Evolutionary conservation across 1,140 invertebrate genomes (phyloP), one percentile per base, ranked within the genome.

Genomic region (Leptoteleia sp.): DNA sequence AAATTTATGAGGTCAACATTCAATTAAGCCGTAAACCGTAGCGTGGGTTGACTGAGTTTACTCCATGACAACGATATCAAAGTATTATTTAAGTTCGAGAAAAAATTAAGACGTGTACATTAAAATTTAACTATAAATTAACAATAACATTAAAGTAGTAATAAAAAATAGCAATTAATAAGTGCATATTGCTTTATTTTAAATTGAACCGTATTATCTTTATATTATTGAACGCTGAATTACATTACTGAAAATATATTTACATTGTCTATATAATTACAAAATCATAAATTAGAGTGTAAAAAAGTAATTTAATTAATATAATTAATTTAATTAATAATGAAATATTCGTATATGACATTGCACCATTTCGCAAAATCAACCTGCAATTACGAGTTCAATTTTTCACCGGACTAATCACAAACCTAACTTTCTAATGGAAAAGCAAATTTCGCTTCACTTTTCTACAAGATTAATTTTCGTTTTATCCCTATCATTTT

Each of bases 391-490:
- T 59, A 33, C 13, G 15, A 22, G n/a, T 25, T 50, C 25, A 33
- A 65, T 65, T 67, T 67, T 54, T 50, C 37, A 52, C 22, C 38
- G 2, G 29, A 40, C 37, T 67, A 67, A 67, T 67, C 47, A 67
- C 13, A 29, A 11, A 52, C 35, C 19, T 47, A 65, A 52, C 19
- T 50, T 54, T 52, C 37, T 54, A 45, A 43, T 67, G 38, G 38
- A 54, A 67, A 67, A 67, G 29, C 48, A 67, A 67, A 67, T 67
- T 67, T 67, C 29, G 15, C 29, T 67, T 40, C 35, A 35, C 13
- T 54, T 40, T 43, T 54, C 62, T 54, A 67, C 48, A 67, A 67
- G 62, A 67, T 67, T 67, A 67, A 67, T 67, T 67, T 67, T 37
- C 62, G 33, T 54, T 67, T 45, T 45, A 67, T 54, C 48, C 62